These are phyloP conservation scores for Bathynomus jamesi DNA, from an alignment of 1,140 invertebrate species.

Conservation along the genomic window DNA sequence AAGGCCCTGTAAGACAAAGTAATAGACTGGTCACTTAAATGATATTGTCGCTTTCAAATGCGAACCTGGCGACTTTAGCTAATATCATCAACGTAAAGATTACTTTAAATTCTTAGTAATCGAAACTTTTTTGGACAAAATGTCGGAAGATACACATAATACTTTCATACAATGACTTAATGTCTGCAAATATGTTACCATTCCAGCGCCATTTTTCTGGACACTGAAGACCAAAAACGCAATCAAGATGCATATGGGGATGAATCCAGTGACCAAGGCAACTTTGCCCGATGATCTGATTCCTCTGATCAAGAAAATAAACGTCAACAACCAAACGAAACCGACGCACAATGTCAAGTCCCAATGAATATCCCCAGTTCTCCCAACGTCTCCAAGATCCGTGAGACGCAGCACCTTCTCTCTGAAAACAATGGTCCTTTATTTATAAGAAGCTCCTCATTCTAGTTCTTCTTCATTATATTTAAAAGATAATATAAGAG, in stretches of 20 bases:
- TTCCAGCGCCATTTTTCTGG: neutral
- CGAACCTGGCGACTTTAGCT: too few relatives aligned
- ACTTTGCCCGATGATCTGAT: neutral
- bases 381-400: neutral
- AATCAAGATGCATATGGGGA: neutral
- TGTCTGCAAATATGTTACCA: neutral
- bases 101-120: too few relatives aligned
- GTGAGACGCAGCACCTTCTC: neutral
- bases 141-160: too few relatives aligned
- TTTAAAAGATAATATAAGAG: too few relatives aligned
- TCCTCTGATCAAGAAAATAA: neutral
- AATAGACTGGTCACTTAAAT: too few relatives aligned
- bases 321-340: neutral
- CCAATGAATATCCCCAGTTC: neutral
- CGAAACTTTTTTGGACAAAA: too few relatives aligned
- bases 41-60: too few relatives aligned
- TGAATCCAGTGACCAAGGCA: neutral
- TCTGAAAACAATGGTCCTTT: neutral
- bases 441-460: too few relatives aligned
- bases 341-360: neutral
- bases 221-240: neutral
- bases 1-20: constrained; percentile 71
- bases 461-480: too few relatives aligned
- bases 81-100: too few relatives aligned
- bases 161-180: too few relatives aligned